phyloP scores from a whole-genome alignment of 2,797 vertebrate species.

The Cetoscarus ocellatus region DNA sequence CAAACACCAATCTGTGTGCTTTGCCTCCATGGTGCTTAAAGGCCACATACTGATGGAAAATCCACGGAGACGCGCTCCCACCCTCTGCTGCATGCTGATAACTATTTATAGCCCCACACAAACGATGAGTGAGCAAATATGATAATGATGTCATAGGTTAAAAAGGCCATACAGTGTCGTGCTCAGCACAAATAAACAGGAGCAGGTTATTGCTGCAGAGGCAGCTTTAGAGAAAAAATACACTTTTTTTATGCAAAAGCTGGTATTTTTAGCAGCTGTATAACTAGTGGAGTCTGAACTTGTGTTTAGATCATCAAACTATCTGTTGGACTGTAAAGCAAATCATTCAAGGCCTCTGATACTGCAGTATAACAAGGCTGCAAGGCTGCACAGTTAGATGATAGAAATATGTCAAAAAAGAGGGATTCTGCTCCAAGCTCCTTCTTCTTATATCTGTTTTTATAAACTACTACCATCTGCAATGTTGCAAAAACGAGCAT shows the following conservation, averaged over 20 bases:
- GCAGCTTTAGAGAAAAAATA: conserved; percentile 27
- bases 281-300: conserved; percentile 3
- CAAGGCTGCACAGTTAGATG: background rate
- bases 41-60: conserved; percentile 1
- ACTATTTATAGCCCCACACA: conserved; percentile 62
- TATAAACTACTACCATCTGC: background rate
- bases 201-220: conserved; percentile 20
- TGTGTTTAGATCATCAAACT: conserved; percentile 23
- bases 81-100: conserved; percentile 8
- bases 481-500: background rate
- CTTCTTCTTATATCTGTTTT: background rate
- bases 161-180: conserved; percentile 27
- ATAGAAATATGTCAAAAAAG: background rate
- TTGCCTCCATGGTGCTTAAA: conserved; percentile 18
- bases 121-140: conserved; percentile 65
- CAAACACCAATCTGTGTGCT: conserved; percentile 8
- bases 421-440: background rate
- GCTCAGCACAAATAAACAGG: conserved; percentile 39
- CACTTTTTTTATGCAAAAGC: conserved; percentile 4
- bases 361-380: conserved; percentile 13
- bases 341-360: conserved; percentile 26
- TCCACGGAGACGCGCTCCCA: background rate
- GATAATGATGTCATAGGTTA: conserved; percentile 67
- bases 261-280: conserved; percentile 14
- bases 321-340: conserved; percentile 12